Evolutionary conservation across 2,113 vertebrate genomes (phyloP).

Genomic region (Istiophorus platypterus): DNA sequence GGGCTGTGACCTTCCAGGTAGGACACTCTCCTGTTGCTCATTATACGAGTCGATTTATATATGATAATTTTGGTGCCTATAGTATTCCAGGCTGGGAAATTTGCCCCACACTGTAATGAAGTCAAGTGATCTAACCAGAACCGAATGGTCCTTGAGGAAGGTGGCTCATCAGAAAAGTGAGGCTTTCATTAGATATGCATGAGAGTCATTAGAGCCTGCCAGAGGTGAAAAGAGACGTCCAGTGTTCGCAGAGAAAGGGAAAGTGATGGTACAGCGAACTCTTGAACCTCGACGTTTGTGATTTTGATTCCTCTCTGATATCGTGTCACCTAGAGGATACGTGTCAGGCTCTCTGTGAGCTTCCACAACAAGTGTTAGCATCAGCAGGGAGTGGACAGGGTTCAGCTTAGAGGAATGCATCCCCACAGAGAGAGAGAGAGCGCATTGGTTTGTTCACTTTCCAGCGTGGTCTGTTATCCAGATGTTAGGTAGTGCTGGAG

Average conservation of each 20-base stretch:
- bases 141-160: slow-evolving; percentile 53
- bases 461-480: slow-evolving; percentile 87
- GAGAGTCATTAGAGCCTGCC: slow-evolving; percentile 55
- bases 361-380: slow-evolving; percentile 22
- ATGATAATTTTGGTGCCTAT: slow-evolving; percentile 23
- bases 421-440: slow-evolving; percentile 42
- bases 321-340: slow-evolving; percentile 40
- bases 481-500: slow-evolving; percentile 81
- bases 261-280: neutral
- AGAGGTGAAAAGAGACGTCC: slow-evolving; percentile 42
- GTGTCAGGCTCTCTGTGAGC: neutral
- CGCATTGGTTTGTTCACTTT: slow-evolving; percentile 47
- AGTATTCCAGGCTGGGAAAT: slow-evolving; percentile 41
- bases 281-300: slow-evolving; percentile 1
- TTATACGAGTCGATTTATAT: slow-evolving; percentile 21
- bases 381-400: slow-evolving; percentile 49
- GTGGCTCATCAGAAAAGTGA: slow-evolving; percentile 27
- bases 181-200: slow-evolving; percentile 67
- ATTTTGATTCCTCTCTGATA: slow-evolving; percentile 16
- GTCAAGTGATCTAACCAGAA: slow-evolving; percentile 31
- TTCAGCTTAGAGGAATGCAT: slow-evolving; percentile 60
- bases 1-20: slow-evolving; percentile 97
- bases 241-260: neutral
- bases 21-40: slow-evolving; percentile 35
- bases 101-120: slow-evolving; percentile 27